Evolutionary conservation across 2,888 invertebrate genomes (phyloP), one percentile per base, ranked within the genome.

Genomic region (Lasioglossum marginatum): DNA sequence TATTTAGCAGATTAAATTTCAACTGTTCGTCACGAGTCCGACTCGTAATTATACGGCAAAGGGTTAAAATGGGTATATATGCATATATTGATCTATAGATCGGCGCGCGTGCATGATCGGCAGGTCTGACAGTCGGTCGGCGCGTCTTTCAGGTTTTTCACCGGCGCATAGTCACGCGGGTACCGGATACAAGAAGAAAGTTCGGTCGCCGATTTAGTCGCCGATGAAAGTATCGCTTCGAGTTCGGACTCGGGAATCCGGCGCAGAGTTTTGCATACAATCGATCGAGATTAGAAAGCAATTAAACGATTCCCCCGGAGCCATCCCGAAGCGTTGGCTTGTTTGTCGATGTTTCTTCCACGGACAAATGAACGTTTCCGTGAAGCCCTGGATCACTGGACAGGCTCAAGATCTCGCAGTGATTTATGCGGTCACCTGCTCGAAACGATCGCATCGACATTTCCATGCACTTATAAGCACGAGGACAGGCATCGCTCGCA

Each of bases 211-310:
- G 77, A 89, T 71, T 85, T 74, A 79, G 81, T 77, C 82, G 75
- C 75, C 81, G 85, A 89, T 66, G 87, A 84, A 87, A 87, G 87
- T 86, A 83, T 88, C 83, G 81, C 48, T 72, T 73, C 45, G 82
- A 81, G 87, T 91, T 91, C 92, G 92, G 89, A 88, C 89, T 79
- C 88, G 91, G 80, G 83, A 88, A 91, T 89, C 89, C 81, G 37
- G n/a, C 63, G 60, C 34, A 34, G 27, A 70, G 48, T 52, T 85
- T 90, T 91, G 85, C 89, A 86, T 87, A 89, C 79, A 86, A 89
- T 89, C 80, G 76, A 68, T 77, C 52, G 66, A 19, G 27, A 63
- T 74, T 45, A 48, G 71, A 60, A 27, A 45, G 79, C 68, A 77
- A 83, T 87, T 80, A 70, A 40, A 60, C 23, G 27, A 23, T 45